phyloP scores from a whole-genome alignment of 30 jellyfish, hydroid and myxozoan species.

The Turritopsis rubra region DNA sequence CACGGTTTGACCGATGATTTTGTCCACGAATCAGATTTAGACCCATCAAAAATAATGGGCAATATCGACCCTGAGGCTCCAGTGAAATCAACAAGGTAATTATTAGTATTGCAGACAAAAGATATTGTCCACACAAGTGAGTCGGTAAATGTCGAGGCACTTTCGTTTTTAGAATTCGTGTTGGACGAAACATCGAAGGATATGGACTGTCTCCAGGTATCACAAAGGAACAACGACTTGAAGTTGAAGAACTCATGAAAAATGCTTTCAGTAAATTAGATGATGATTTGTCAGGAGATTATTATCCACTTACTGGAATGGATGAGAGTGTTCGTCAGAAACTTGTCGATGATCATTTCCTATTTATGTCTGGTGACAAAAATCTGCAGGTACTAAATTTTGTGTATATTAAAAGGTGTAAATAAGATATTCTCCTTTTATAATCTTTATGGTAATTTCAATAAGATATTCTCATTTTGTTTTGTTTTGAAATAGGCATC shows the following conservation, averaged over 20 bases:
- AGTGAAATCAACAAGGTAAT: constrained; percentile 13
- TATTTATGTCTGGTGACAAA: constrained; percentile 17
- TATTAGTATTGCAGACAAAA: background rate
- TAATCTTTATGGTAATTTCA: background rate
- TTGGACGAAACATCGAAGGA: constrained; percentile 25
- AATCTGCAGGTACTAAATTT: background rate
- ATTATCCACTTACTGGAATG: constrained; percentile 24
- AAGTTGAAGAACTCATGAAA: constrained; percentile 12
- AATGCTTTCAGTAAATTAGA: constrained; percentile 17
- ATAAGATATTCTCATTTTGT: background rate
- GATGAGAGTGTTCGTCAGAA: constrained; percentile 9
- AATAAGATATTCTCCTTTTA: too few relatives aligned
- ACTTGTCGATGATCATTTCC: constrained; percentile 31
- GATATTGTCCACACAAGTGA: too few relatives aligned
- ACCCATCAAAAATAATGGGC: background rate
- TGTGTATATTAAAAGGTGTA: background rate
- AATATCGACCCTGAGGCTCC: constrained; percentile 5
- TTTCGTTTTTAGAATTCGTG: constrained; percentile 10
- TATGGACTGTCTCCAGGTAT: constrained; percentile 22
- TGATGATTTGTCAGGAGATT: constrained; percentile 17
- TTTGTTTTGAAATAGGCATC: background rate
- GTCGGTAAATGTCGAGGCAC: too few relatives aligned
- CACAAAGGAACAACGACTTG: constrained; percentile 28
- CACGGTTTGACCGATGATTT: constrained; percentile 2
- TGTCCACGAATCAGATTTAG: background rate